Base-by-base conservation (phyloP, 2,888 invertebrate genomes). In the Coremacera marginata region DNA sequence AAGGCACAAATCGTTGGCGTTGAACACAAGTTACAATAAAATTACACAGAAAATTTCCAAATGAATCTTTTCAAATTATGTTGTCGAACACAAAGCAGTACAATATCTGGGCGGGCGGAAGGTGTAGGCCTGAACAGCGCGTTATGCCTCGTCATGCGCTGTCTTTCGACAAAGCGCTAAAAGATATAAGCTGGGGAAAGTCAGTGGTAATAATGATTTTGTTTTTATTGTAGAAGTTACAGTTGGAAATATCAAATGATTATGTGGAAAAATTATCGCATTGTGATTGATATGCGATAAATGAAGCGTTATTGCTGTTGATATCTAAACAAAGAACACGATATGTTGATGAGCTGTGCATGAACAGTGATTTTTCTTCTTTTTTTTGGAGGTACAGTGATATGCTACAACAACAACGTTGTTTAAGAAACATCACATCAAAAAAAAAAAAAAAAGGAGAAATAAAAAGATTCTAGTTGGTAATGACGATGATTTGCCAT, bases 281-380 rank as follows among this genome's bases (percentile, higher is more conserved):
- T 52, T 67, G 51, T 67, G 65, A 31, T 67, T 74, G 65, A 75
- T 76, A 67, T 74, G 75, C 62, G 79, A 75, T 80, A 78, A 81
- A 81, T 80, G 79, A 80, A 80, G 77, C 81, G 80, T 82, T 80
- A 31, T 62, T 62, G 72, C 62, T 51, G 74, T 52, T 70, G 75
- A 75, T 60, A 70, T 34, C 68, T 14, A 34, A 63, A 76, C 71
- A 76, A 76, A 67, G 67, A 60, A 65, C n/a, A 31, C 52, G 60
- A 51, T n/a, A 76, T 55, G 71, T 70, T 62, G 70, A 37, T 34
- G 67, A 65, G 31, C n/a, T 49, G 34, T 67, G 67, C 60, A 34
- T 37, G 70, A 25, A 52, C 31, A n/a, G 63, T 16, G 22, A 25
- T 22, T 11, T 44, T 44, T 37, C 8, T 37, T 37, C 8, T 2